These are phyloP conservation scores for Cydia strobilella DNA, from an alignment of 1,140 invertebrate genomes.

Conservation along the genomic window DNA sequence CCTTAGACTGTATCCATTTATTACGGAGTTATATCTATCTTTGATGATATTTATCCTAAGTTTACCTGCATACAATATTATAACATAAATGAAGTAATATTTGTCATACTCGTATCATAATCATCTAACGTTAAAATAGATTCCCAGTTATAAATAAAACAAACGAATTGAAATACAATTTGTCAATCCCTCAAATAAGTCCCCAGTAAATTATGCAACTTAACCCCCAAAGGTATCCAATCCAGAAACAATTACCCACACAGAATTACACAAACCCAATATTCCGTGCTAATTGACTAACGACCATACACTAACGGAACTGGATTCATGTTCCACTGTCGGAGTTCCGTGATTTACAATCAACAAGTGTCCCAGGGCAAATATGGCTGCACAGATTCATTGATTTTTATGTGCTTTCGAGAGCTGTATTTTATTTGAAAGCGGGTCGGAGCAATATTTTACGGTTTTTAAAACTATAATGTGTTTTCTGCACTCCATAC, in stretches of 20 bases:
- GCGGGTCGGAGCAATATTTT: not conserved
- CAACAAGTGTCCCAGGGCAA: slow-evolving; percentile 4
- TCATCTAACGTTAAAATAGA: no score
- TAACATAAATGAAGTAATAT: no score
- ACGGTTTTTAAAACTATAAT: slow-evolving; percentile 13
- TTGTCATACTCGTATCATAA: no score
- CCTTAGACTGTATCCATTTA: no score
- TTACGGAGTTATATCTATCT: no score
- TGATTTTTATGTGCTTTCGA: slow-evolving; percentile 3
- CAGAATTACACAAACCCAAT: not conserved
- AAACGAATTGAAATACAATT: not conserved
- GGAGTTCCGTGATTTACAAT: not conserved
- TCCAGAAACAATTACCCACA: not conserved
- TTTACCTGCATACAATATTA: no score
- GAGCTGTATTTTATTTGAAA: not conserved
- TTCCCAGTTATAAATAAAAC: not conserved
- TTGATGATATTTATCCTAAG: no score
- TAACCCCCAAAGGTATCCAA: not conserved
- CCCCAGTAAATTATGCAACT: not conserved
- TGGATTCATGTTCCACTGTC: not conserved
- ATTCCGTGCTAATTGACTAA: not conserved
- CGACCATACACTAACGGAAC: not conserved
- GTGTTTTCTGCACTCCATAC: not conserved
- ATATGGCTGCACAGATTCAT: slow-evolving; percentile 11
- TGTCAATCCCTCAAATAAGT: not conserved